These are phyloP conservation scores for Pycnomerus fuliginosus DNA, from an alignment of 2,888 invertebrate species.

Conservation along the genomic window DNA sequence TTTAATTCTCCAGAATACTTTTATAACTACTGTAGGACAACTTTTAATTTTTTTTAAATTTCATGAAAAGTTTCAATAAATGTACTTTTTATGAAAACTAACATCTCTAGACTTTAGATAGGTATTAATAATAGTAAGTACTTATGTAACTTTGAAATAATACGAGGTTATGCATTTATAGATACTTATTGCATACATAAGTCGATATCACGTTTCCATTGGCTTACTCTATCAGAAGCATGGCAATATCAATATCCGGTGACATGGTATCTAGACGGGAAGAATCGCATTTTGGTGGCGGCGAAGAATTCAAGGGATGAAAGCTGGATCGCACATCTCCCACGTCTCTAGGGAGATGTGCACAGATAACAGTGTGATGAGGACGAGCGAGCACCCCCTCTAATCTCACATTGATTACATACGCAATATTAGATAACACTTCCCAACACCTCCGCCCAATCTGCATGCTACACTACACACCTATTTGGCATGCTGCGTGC, in stretches of 20 bases:
- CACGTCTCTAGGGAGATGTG: constrained; percentile 46
- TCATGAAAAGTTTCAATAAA: no score
- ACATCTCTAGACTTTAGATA: no score
- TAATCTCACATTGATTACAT: constrained; percentile 53
- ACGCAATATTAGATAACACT: constrained; percentile 53
- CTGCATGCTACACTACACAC: constrained; percentile 24
- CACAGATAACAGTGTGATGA: constrained; percentile 46
- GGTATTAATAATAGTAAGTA: no score
- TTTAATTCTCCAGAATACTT: no score
- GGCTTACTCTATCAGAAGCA: constrained; percentile 36
- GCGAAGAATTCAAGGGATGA: constrained; percentile 17
- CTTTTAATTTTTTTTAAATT: no score
- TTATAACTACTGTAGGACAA: no score
- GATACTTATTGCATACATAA: no score
- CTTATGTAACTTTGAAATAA: no score
- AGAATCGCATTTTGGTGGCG: constrained; percentile 32
- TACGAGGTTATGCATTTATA: no score
- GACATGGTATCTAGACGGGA: constrained; percentile 35
- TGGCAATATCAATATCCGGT: constrained; percentile 46
- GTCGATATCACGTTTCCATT: no score
- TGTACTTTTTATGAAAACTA: no score
- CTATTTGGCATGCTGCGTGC: constrained; percentile 10
- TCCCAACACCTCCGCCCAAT: constrained; percentile 28
- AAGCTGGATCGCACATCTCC: constrained; percentile 19
- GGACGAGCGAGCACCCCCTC: constrained; percentile 48